Conservation (phyloP, 2,113 vertebrate genomes). For the Oceanites oceanicus region DNA sequence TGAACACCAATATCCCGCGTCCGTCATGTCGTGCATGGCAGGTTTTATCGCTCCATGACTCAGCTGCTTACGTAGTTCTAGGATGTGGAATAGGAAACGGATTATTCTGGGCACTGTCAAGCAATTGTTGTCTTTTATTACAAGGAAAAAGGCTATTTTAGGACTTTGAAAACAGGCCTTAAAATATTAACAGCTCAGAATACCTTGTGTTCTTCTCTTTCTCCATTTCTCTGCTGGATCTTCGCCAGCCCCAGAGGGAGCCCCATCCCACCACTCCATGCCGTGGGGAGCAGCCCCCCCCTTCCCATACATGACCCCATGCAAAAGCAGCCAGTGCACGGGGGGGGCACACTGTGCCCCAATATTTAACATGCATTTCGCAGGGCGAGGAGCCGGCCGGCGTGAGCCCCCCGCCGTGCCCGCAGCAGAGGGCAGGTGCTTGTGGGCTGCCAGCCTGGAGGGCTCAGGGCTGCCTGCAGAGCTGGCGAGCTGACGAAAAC, state of each 20-base stretch:
- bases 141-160: neutral
- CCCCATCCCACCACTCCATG: neutral
- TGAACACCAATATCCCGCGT: no score
- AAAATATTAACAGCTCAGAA: neutral
- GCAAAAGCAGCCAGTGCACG: neutral
- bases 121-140: neutral
- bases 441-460: neutral
- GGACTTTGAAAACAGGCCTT: neutral
- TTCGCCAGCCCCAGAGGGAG: neutral
- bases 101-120: neutral
- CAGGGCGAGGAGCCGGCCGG: neutral
- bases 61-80: neutral
- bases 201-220: neutral
- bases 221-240: neutral
- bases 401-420: rapidly evolving
- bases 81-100: neutral
- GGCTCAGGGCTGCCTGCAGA: rapidly evolving
- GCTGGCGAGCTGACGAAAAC: rapidly evolving
- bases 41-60: neutral
- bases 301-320: rapidly evolving
- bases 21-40: rapidly evolving
- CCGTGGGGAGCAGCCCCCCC: neutral
- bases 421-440: rapidly evolving
- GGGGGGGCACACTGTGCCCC: neutral
- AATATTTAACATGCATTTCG: rapidly evolving